Evolutionary conservation across 2,113 vertebrate species (phyloP), one percentile per base, ranked within the genome.

Genomic region (Vombatus ursinus): DNA sequence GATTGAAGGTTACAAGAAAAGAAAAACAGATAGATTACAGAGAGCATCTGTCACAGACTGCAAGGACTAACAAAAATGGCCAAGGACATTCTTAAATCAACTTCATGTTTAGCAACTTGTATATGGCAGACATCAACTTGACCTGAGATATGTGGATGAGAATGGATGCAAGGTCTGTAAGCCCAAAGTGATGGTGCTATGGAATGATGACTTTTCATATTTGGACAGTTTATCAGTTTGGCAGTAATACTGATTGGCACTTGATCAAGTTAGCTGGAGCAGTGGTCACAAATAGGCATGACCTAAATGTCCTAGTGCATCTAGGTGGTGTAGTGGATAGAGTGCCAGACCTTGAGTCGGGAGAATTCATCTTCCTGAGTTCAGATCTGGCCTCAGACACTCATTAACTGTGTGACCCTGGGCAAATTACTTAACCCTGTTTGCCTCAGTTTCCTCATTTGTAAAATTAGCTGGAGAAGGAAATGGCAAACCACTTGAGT

Each of bases 61-160:
- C 6, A 89, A 92, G 93, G 91, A 57, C 23, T 90, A 53, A 22
- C 24, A 2, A 52, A 50, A 28, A 92, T 19, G 90, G 95, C 49
- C 68, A 93, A 95, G 31, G 52, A 16, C 61, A n/a, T 47, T 23
- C 93, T 93, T 50, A 50, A 19, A n/a, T 91, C 51, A 95, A 1
- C 95, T 95, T 95, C 91, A 84, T 22, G 94, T 44, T 84, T 84
- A 84, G 22, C 8, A 91, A 44, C 44, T 14, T 84, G 24, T 91
- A 92, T 95, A 31, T 93, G 22, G 52, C 89, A 92, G 31, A 48
- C 61, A 91, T 96, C 92, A 53, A 92, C 47, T 93, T 50, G 51
- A 23, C 53, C 57, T 31, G 57, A 61, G 57, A 50, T 50, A 2
- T 28, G 89, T 8, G 84, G n/a, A 50, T 51, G 50, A 12, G 89